Evolutionary conservation across 2,113 vertebrate species (phyloP).

Genomic region (Daphoenositta chrysoptera): DNA sequence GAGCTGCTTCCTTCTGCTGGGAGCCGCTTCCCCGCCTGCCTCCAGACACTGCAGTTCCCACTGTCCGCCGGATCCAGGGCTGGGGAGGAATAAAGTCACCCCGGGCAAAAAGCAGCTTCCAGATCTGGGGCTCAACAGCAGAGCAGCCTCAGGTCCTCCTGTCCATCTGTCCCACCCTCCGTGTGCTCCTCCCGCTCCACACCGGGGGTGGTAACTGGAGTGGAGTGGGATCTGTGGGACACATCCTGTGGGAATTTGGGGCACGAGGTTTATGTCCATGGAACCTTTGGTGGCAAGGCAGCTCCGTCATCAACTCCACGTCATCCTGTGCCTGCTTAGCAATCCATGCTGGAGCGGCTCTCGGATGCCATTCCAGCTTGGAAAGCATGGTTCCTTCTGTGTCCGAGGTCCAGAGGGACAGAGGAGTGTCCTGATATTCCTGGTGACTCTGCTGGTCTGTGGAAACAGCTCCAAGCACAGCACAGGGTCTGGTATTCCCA

Average conservation of each 20-base stretch:
- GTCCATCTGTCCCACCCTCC: neutral
- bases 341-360: fast-evolving
- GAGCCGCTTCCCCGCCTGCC: neutral
- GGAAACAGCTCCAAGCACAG: neutral
- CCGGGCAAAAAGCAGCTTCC: neutral
- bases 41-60: neutral
- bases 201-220: too few relatives aligned
- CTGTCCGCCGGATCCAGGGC: neutral
- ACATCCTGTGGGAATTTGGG: neutral
- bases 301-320: fast-evolving
- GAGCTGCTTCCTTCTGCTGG: neutral
- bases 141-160: neutral
- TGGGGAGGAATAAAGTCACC: neutral
- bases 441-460: neutral
- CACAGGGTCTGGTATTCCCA: too few relatives aligned
- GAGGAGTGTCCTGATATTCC: neutral
- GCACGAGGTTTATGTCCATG: neutral
- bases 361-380: neutral
- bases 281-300: neutral
- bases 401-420: neutral
- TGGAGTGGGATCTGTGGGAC: neutral
- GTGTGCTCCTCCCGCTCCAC: fast-evolving
- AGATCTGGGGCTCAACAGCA: neutral
- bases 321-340: neutral
- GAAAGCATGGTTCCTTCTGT: fast-evolving